Base-by-base conservation (phyloP, 2,113 vertebrate species). In the Perca schrenkii region DNA sequence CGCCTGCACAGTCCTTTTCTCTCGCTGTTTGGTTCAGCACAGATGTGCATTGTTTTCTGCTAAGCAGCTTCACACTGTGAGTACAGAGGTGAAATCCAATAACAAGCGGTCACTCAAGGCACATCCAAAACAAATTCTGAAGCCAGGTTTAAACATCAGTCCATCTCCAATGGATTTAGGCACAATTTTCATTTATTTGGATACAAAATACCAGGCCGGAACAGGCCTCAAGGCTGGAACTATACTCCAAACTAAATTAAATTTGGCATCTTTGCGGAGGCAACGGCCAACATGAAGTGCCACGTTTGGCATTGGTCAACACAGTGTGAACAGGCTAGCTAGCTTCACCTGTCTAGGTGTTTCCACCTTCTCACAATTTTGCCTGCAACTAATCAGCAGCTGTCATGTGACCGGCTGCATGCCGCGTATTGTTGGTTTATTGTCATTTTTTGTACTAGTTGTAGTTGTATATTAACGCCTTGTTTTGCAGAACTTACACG, bases 241-340 rank as follows among this genome's bases (percentile, higher is more conserved):
- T 34, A 7, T 10, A 6, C 70, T 31, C 66, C 54, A 53, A 49
- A 64, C 54, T 64, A n/a, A 77, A 79, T 87, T 56, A 49, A 75
- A 79, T 79, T 57, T 66, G 49, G 57, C 71, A 15, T 19, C 53
- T 62, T 79, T 4, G 3, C 53, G 17, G 10, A 64, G 54, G 28
- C 21, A 62, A 22, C 72, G 60, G 69, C 52, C 73, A 60, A 64
- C 79, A 52, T 60, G 40, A 73, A 66, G 10, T 3, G 12, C 17
- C 36, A 54, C 34, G 58, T 77, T 82, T 75, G 69, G 65, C 73
- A 49, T 52, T 68, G n/a, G 19, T 71, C 63, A 75, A 53, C 65
- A 56, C 31, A 40, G 15, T 52, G 28, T 31, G 40, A 22, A 22
- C 56, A 64, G 54, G 8, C 7, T 53, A 16, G 17, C 40, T 62